These are phyloP conservation scores for Thalpophila matura DNA, from an alignment of 2,888 invertebrate genomes.

Conservation along the genomic window DNA sequence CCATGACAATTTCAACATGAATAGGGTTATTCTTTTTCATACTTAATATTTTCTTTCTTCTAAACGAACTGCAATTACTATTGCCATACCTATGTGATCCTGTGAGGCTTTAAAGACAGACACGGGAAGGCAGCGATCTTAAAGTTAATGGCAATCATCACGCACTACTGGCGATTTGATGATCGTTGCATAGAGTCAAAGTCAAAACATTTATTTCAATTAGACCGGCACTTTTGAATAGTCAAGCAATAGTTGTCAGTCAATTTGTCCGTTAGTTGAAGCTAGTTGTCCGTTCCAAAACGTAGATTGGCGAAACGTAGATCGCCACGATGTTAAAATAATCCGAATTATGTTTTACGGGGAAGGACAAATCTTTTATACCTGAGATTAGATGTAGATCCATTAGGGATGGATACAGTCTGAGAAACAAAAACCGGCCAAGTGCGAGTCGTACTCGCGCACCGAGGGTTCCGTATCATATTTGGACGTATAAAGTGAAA, in stretches of 20 bases:
- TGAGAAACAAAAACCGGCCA: background rate
- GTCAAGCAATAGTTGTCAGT: too few relatives aligned
- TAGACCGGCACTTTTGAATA: too few relatives aligned
- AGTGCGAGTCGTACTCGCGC: too few relatives aligned
- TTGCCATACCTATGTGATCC: constrained; percentile 16
- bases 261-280: too few relatives aligned
- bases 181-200: constrained; percentile 9
- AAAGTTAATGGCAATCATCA: constrained; percentile 38
- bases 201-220: too few relatives aligned
- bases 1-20: constrained; percentile 29
- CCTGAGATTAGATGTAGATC: constrained; percentile 8
- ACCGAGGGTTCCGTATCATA: too few relatives aligned
- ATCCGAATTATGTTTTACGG: constrained; percentile 4
- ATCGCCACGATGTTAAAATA: constrained; percentile 11
- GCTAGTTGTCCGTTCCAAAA: too few relatives aligned
- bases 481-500: too few relatives aligned
- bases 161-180: constrained; percentile 31
- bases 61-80: constrained; percentile 2
- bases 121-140: constrained; percentile 21
- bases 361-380: constrained; percentile 6
- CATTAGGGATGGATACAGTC: constrained; percentile 3
- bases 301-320: too few relatives aligned
- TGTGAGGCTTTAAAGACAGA: constrained; percentile 6
- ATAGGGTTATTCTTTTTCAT: constrained; percentile 12
- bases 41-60: constrained; percentile 6